Conservation (phyloP, 2,113 vertebrate genomes). For the Herpetotheres cachinnans region DNA sequence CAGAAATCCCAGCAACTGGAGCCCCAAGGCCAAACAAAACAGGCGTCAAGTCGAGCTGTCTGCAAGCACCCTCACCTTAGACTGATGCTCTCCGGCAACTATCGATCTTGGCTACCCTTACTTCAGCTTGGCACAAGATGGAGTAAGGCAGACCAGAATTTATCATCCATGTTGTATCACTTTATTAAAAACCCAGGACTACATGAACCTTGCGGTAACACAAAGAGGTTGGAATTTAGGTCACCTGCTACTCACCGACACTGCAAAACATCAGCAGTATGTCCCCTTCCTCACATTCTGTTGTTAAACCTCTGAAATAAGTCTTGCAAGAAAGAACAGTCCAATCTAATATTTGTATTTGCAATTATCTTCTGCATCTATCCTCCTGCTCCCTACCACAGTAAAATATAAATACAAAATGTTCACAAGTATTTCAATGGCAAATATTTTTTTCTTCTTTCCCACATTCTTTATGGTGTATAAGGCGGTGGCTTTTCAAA, state of each 20-base stretch:
- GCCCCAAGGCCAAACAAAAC: not conserved
- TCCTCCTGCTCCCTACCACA: conserved; percentile 36
- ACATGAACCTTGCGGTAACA: not conserved
- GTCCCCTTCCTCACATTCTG: not conserved
- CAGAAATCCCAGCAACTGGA: not conserved
- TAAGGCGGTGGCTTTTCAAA: conserved; percentile 98
- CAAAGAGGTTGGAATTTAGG: not conserved
- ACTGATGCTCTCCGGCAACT: not conserved
- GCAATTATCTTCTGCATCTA: not conserved
- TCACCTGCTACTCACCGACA: not conserved
- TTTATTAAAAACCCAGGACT: conserved; percentile 29
- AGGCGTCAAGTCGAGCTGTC: fast-evolving
- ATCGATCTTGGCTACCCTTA: not conserved
- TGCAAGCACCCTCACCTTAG: not conserved
- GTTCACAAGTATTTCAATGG: conserved; percentile 59
- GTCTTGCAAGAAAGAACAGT: not conserved
- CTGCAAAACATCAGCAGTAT: not conserved
- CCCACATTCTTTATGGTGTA: conserved; percentile 79
- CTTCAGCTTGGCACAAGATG: conserved; percentile 17
- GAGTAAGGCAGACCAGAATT: conserved; percentile 11
- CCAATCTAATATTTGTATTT: not conserved
- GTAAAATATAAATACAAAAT: conserved; percentile 74
- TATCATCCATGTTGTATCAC: not conserved
- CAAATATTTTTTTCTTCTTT: not conserved
- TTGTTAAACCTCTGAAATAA: not conserved